These are phyloP conservation scores for Carcharodon carcharias DNA, from an alignment of 2,797 vertebrate genomes.

Conservation along the genomic window DNA sequence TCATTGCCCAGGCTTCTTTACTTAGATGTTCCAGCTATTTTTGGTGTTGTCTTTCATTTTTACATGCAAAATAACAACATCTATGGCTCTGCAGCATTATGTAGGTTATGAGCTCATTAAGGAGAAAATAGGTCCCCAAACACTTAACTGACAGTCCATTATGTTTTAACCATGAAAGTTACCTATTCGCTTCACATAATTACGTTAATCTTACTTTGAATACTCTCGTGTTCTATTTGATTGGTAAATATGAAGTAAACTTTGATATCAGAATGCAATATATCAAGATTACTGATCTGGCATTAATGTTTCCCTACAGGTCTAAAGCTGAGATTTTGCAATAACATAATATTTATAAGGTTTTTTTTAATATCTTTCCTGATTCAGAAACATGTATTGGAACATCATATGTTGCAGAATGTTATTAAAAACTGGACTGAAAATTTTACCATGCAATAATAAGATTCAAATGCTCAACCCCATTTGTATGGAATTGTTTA, in stretches of 20 bases:
- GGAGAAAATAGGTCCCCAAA: neutral
- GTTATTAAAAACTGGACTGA: neutral
- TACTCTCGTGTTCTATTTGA: neutral
- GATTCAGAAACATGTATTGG: neutral
- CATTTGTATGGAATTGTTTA: neutral
- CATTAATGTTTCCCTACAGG: neutral
- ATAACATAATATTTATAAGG: neutral
- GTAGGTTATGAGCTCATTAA: neutral
- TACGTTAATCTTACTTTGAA: neutral
- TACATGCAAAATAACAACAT: neutral
- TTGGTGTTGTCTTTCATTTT: constrained; percentile 1
- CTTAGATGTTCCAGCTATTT: neutral
- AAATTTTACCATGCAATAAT: neutral
- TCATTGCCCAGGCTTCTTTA: neutral
- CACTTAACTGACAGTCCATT: neutral
- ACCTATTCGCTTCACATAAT: neutral
- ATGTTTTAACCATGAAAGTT: neutral
- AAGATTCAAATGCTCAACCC: too few species aligned
- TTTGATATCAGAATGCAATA: neutral
- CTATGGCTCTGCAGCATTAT: neutral
- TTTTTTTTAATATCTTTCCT: neutral
- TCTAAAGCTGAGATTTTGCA: neutral
- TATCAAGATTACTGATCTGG: neutral
- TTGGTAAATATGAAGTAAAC: neutral
- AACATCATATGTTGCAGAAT: neutral